Evolutionary conservation across 2,113 vertebrate species (phyloP).

Genomic region (Beaufortia kweichowensis): DNA sequence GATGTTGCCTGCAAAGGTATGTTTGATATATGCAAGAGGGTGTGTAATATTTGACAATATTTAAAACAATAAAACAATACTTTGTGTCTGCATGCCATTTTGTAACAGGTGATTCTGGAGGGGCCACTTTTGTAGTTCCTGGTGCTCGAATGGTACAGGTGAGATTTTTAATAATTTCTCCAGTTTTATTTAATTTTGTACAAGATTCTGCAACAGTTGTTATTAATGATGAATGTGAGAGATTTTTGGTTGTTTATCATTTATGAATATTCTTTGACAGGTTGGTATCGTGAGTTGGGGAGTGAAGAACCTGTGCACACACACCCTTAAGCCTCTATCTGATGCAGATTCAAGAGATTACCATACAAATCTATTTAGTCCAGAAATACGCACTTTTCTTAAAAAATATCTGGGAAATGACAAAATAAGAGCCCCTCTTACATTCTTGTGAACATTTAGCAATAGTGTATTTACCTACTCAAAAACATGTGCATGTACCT

Average conservation of each 20-base stretch:
- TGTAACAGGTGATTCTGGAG: slow-evolving; percentile 71
- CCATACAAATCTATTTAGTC: slow-evolving; percentile 31
- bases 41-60: neutral
- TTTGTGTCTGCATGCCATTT: neutral
- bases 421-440: slow-evolving; percentile 9
- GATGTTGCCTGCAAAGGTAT: slow-evolving; percentile 69
- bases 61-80: no score
- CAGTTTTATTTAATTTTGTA: neutral
- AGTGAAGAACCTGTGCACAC: neutral
- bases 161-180: slow-evolving; percentile 2
- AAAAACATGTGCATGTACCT: neutral
- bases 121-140: slow-evolving; percentile 55
- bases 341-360: slow-evolving; percentile 8
- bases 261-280: slow-evolving; percentile 7
- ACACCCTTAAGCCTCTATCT: neutral
- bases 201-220: no score
- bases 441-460: slow-evolving; percentile 12
- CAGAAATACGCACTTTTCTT: slow-evolving; percentile 5
- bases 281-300: slow-evolving; percentile 29
- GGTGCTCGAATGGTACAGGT: slow-evolving; percentile 26
- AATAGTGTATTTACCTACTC: neutral
- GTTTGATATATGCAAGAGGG: neutral
- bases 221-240: no score
- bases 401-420: neutral
- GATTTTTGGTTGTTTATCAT: neutral